Conservation (phyloP, 1,140 invertebrate species). For the Lepidurus arcticus region DNA sequence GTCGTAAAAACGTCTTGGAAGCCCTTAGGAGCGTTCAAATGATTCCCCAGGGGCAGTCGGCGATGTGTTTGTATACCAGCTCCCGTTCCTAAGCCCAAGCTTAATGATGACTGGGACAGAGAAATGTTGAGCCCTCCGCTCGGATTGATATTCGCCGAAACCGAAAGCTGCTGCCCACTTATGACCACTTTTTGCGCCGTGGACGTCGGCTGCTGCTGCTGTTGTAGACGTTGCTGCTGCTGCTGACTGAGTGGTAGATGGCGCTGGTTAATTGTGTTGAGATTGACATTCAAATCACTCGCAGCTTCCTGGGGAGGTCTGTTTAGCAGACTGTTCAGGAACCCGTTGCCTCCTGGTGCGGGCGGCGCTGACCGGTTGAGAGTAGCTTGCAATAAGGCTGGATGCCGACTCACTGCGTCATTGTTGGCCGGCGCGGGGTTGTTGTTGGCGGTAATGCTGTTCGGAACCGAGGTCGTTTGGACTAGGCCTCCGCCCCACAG, state of each 20-base stretch:
- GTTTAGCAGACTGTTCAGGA: slow-evolving; percentile 34
- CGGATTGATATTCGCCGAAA: slow-evolving; percentile 28
- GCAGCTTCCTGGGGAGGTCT: slow-evolving; percentile 32
- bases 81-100: not conserved
- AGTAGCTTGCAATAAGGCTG: slow-evolving; percentile 16
- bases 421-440: not conserved
- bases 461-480: slow-evolving; percentile 19
- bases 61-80: not conserved
- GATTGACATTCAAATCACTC: not conserved
- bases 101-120: slow-evolving; percentile 21
- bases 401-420: not conserved
- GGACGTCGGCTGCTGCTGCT: slow-evolving; percentile 27
- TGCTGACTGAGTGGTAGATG: slow-evolving; percentile 32
- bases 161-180: slow-evolving; percentile 31
- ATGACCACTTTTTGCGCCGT: slow-evolving; percentile 26
- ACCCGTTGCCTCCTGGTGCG: slow-evolving; percentile 8
- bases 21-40: not conserved
- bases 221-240: slow-evolving; percentile 28
- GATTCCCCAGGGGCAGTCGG: not conserved
- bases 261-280: slow-evolving; percentile 12
- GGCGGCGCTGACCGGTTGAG: slow-evolving; percentile 25
- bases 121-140: slow-evolving; percentile 34
- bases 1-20: slow-evolving; percentile 27
- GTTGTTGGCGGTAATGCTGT: slow-evolving; percentile 15
- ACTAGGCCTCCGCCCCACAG: slow-evolving; percentile 33